Percentiles rank a stretch among this genome's conserved stretches.
These are phyloP conservation scores for Hirtodrosophila histrioides DNA, from an alignment of 2,888 invertebrate species.

Conservation along the genomic window DNA sequence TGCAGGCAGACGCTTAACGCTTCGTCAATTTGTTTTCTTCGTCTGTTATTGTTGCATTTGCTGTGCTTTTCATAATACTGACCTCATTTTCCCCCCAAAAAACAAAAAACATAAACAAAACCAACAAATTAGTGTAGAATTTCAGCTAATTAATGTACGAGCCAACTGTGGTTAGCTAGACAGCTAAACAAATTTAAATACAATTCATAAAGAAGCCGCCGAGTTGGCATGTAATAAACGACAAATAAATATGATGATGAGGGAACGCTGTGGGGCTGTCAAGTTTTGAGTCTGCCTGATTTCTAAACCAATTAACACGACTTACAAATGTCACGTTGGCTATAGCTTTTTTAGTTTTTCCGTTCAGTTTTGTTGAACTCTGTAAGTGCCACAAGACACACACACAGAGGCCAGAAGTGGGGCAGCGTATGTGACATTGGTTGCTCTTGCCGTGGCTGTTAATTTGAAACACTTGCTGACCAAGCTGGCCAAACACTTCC, in stretches of 20 bases:
- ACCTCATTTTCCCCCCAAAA: slow-evolving; percentile 48
- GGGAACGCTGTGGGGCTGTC: slow-evolving; percentile 46
- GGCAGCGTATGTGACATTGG: slow-evolving; percentile 53
- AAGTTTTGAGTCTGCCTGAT: slow-evolving; percentile 42
- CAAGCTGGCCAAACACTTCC: slow-evolving; percentile 54
- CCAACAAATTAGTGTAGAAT: slow-evolving; percentile 59
- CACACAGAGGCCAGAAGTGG: slow-evolving; percentile 20
- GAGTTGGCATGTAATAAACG: slow-evolving; percentile 28
- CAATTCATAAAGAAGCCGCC: slow-evolving; percentile 45
- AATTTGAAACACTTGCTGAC: slow-evolving; percentile 59
- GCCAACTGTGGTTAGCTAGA: slow-evolving; percentile 12
- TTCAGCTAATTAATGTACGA: slow-evolving; percentile 60
- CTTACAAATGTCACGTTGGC: slow-evolving; percentile 59
- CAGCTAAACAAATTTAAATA: slow-evolving; percentile 42
- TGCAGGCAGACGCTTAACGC: slow-evolving; percentile 70
- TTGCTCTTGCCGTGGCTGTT: slow-evolving; percentile 47
- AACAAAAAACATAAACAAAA: slow-evolving; percentile 11
- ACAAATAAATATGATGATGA: slow-evolving; percentile 53
- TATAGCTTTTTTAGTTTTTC: slow-evolving; percentile 18
- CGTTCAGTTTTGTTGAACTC: slow-evolving; percentile 20
- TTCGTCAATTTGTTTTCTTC: slow-evolving; percentile 67
- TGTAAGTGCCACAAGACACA: slow-evolving; percentile 46
- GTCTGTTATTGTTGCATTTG: slow-evolving; percentile 37
- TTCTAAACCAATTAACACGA: slow-evolving; percentile 67
- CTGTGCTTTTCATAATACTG: slow-evolving; percentile 56